Evolutionary conservation across 1,140 invertebrate genomes (phyloP).

Genomic region (Alviniconcha marisindica): DNA sequence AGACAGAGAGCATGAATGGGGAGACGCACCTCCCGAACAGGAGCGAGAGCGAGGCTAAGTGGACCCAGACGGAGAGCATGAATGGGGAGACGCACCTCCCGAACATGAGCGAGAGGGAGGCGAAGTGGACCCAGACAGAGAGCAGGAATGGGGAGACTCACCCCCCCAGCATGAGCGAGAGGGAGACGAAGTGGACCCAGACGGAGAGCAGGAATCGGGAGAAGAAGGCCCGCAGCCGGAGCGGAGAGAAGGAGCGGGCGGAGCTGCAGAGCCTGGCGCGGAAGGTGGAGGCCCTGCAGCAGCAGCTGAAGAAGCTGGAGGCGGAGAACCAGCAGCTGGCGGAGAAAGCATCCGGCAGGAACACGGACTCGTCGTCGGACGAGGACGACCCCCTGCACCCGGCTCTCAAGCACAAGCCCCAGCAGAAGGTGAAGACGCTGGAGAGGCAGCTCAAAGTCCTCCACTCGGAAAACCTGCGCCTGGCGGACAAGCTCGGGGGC

Average conservation of each 20-base stretch:
- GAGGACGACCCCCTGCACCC: slow-evolving; percentile 10
- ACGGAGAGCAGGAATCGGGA: not conserved
- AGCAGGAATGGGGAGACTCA: not conserved
- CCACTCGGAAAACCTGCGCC: slow-evolving; percentile 54
- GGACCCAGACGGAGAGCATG: not conserved
- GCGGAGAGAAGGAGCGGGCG: not conserved
- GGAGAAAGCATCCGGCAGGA: not conserved
- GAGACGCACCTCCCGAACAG: not conserved
- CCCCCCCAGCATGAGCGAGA: not conserved
- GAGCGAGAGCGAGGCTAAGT: no score
- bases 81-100: not conserved
- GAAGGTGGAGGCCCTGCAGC: slow-evolving; percentile 31
- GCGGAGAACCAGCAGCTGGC: slow-evolving; percentile 49
- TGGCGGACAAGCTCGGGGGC: slow-evolving; percentile 51
- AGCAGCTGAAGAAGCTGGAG: slow-evolving; percentile 40
- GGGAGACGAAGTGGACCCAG: not conserved
- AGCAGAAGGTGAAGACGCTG: slow-evolving; percentile 44
- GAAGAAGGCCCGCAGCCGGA: not conserved
- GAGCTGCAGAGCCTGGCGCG: slow-evolving; percentile 33
- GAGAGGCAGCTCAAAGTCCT: slow-evolving; percentile 50
- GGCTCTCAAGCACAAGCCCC: not conserved
- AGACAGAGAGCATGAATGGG: not conserved
- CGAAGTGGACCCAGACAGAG: not conserved
- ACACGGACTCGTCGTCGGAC: not conserved
- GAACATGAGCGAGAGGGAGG: no score